Conservation (phyloP, 2,888 invertebrate genomes). For the Melipona beecheii region DNA sequence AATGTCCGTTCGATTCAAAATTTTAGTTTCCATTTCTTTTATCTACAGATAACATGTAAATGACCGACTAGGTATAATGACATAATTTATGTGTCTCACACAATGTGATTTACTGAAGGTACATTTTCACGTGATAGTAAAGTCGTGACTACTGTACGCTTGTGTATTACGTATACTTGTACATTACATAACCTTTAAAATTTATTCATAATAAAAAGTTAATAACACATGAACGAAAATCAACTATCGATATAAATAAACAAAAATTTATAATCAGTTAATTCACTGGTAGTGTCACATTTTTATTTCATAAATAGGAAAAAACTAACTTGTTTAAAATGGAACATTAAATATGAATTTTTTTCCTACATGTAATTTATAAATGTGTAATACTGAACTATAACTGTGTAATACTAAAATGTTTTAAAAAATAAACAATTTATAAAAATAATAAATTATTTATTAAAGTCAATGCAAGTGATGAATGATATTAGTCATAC, state of each 20-base stretch:
- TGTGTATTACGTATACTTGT: background rate
- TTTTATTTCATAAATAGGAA: background rate
- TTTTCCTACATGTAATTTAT: background rate
- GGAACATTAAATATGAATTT: background rate
- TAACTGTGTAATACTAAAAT: background rate
- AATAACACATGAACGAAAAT: background rate
- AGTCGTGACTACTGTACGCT: too few species aligned
- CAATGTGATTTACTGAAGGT: too few species aligned
- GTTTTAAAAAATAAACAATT: background rate
- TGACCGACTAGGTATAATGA: background rate
- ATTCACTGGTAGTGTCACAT: background rate
- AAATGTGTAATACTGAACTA: background rate
- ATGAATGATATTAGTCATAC: background rate
- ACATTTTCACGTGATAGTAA: too few species aligned
- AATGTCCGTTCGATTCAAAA: background rate
- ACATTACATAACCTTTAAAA: slow-evolving; percentile 16
- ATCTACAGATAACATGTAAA: background rate
- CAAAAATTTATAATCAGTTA: background rate
- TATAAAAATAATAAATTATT: background rate
- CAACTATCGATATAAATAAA: background rate
- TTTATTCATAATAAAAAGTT: background rate
- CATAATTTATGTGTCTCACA: background rate
- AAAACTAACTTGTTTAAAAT: background rate
- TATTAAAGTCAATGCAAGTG: background rate
- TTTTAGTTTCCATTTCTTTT: background rate